Evolutionary conservation across 2,888 invertebrate genomes (phyloP).

Genomic region (Epirrhoe tristata): DNA sequence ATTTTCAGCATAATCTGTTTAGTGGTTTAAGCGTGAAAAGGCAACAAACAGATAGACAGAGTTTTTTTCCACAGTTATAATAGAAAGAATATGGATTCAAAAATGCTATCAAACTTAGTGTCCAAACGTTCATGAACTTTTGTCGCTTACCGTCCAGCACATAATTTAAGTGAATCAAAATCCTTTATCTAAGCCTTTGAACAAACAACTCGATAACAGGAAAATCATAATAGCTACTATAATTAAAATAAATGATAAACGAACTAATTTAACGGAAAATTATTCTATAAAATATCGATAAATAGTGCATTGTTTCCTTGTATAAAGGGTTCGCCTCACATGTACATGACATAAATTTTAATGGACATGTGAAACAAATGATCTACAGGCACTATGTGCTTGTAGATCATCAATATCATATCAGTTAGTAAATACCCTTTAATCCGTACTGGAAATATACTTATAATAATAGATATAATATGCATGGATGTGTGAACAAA

Average conservation of each 20-base stretch:
- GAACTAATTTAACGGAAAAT: constrained; percentile 61
- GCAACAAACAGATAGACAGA: too few relatives aligned
- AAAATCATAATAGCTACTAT: constrained; percentile 53
- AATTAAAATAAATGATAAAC: constrained; percentile 53
- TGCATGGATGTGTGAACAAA: constrained; percentile 11
- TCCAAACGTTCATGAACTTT: too few relatives aligned
- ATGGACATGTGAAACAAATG: neutral
- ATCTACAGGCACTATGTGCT: too few relatives aligned
- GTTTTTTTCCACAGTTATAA: too few relatives aligned
- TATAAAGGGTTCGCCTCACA: constrained; percentile 23
- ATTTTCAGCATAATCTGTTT: too few relatives aligned
- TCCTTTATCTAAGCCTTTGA: constrained; percentile 30
- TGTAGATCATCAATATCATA: too few relatives aligned
- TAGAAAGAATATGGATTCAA: too few relatives aligned
- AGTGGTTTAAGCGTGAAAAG: too few relatives aligned
- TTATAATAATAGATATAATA: too few relatives aligned
- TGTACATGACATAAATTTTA: neutral
- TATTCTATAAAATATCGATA: constrained; percentile 53
- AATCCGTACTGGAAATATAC: too few relatives aligned
- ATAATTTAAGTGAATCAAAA: constrained; percentile 38
- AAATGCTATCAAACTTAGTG: too few relatives aligned
- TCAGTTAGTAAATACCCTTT: too few relatives aligned
- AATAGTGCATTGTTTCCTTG: constrained; percentile 47
- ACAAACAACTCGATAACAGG: constrained; percentile 56
- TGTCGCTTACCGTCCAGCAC: neutral